Conservation (phyloP, 2,797 vertebrate species). For the Dendrocincla fuliginosa region DNA sequence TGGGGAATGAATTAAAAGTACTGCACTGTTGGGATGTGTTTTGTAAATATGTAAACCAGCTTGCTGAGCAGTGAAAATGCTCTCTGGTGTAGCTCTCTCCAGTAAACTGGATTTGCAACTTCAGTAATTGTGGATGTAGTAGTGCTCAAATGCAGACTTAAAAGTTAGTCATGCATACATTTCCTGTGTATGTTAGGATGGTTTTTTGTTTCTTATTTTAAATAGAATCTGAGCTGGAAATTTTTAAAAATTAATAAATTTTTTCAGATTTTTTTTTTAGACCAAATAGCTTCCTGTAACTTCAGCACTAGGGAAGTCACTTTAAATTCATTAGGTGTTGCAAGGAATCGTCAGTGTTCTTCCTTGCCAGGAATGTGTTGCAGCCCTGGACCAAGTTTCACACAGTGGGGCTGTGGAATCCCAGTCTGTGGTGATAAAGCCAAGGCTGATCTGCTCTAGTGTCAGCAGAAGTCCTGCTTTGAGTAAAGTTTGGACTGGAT, state of each 20-base stretch:
- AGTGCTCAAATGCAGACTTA: not conserved
- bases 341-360: not conserved
- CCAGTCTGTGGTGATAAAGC: not conserved
- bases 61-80: not conserved
- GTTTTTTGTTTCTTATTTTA: not conserved
- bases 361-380: not conserved
- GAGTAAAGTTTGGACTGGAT: not conserved
- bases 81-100: not conserved
- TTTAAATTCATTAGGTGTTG: not conserved
- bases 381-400: not conserved
- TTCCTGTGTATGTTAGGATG: not conserved
- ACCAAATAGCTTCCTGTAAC: not conserved
- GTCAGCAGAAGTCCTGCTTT: not conserved
- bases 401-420: not conserved
- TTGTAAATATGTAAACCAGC: not conserved
- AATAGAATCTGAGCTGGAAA: not conserved
- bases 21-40: not conserved
- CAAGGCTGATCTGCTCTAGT: not conserved
- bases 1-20: not conserved
- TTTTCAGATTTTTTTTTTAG: too few relatives aligned
- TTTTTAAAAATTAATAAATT: not conserved
- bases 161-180: not conserved
- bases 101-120: not conserved
- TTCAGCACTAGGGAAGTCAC: not conserved
- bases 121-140: not conserved